These are phyloP conservation scores for Parnassius orleans DNA, from an alignment of 2,888 invertebrate genomes.

Conservation along the genomic window DNA sequence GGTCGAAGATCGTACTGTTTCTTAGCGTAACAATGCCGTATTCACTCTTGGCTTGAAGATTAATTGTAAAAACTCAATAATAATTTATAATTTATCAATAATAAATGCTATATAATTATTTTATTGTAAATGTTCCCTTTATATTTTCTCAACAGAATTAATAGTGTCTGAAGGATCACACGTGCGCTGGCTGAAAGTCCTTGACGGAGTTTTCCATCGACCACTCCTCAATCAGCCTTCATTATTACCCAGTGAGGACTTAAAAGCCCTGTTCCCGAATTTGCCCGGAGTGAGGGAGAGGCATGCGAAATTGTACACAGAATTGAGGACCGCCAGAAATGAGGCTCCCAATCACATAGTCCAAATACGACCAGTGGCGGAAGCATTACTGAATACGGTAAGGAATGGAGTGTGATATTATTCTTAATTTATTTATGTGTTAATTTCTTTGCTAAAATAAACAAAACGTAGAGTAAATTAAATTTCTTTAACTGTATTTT, in stretches of 20 bases:
- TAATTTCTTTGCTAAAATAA: no score
- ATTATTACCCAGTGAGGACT: constrained; percentile 87
- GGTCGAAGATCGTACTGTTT: no score
- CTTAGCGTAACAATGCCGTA: no score
- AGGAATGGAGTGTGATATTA: constrained; percentile 25
- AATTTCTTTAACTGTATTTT: no score
- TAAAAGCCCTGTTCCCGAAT: constrained; percentile 91
- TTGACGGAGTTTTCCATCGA: constrained; percentile 90
- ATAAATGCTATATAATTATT: no score
- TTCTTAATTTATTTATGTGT: no score
- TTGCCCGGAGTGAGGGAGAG: constrained; percentile 86
- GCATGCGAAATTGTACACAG: constrained; percentile 59
- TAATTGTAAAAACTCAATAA: no score
- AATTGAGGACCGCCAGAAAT: constrained; percentile 49
- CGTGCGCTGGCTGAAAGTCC: constrained; percentile 92
- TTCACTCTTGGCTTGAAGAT: no score
- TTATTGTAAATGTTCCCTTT: no score
- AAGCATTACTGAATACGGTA: constrained; percentile 66
- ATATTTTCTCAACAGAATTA: constrained; percentile 73
- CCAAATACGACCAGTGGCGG: constrained; percentile 58
- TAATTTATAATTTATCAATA: no score
- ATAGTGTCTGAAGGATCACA: constrained; percentile 94
- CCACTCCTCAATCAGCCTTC: constrained; percentile 84
- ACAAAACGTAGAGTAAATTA: no score
- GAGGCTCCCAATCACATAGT: constrained; percentile 50